Base-by-base conservation (phyloP, 1,140 invertebrate species). In the Reticulitermes speratus region DNA sequence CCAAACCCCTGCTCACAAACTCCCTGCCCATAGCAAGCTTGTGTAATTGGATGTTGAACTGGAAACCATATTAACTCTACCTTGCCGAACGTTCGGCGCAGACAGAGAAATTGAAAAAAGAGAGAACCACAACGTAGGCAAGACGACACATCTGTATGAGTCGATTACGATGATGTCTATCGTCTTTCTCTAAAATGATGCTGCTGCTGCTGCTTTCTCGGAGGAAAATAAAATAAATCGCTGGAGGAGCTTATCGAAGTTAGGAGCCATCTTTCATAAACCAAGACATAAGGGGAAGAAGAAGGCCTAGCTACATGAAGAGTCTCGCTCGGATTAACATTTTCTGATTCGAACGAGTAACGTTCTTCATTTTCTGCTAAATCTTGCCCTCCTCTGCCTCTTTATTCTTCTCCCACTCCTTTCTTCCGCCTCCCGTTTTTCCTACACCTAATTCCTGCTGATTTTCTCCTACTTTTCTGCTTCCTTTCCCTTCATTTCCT, bases 41-140 rank as follows among this genome's bases (percentile, higher is more conserved):
- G 48, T 84, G 84, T 84, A 84, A 84, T 84, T 84, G 84, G 84
- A 84, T 84, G 84, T 84, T 84, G 48, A 55, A 65, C 84, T 84
- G 84, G 84, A 84, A 84, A 84, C 84, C 84, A 84, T 84, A 84
- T 84, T 84, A 84, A 55, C 84, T 84, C 38, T 25, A 65, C 84
- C 84, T 75, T 75, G 65, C 65, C 3, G 65, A n/a, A 25, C 16
- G 25, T 30, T 30, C 25, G 12, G 7, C 25, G 65, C 65, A 75
- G 65, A 75, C 59, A 75, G 65, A 75, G 25, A 75, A 75, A 75
- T 75, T 75, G 65, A 75, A 75, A 75, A 75, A 30, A 75, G 65
- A 75, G 65, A 75, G 14, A 25, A 75, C 65, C 38, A 30, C 3
- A 75, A 75, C 65, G 30, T 30, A 6, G 16, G n/a, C 25, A 30